Evolutionary conservation across 2,888 invertebrate species (phyloP), one percentile per base, ranked within the genome.

Genomic region (Didymodactylos carnosus): DNA sequence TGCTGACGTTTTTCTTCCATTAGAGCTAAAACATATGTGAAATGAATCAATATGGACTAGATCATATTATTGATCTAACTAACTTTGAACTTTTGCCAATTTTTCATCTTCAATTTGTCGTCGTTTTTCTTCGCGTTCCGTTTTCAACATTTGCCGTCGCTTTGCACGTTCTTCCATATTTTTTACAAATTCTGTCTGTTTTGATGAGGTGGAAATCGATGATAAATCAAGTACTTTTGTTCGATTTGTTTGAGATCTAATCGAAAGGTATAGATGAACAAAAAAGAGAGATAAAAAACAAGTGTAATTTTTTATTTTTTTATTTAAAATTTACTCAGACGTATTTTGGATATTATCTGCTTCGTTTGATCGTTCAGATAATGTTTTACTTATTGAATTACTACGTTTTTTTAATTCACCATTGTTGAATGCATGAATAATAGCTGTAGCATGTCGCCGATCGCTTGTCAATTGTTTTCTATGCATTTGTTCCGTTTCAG

Each of bases 111-210:
- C 82, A 35, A 77, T 78, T 74, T 78, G 75, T 71, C 78, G 77
- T 69, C 78, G 77, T 72, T 77, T 80, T 70, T 80, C 80, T 72
- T 83, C 82, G 69, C 83, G 76, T 73, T 82, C 82, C 62, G 78
- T 78, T 76, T 81, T 82, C 16, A 79, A 53, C 72, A 77, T 77
- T 7, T 79, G 78, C 75, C 83, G 77, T 72, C 81, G 80, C 7
- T 78, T 79, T 16, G 82, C 78, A 75, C 82, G 77, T 10, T 80
- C 80, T 53, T 82, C 81, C 81, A 83, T 82, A 51, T 78, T 81
- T 81, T 69, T 23, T 75, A 72, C n/a, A 39, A 53, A 51, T 29
- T 10, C 69, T 76, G 79, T 77, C 77, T 79, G 79, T 79, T 76
- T 78, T 78, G 8, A 79, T 75, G 13, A 78, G 77, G 49, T 77